Evolutionary conservation across 2,113 vertebrate genomes (phyloP), one percentile per base, ranked within the genome.

Genomic region (Neotoma lepida): DNA sequence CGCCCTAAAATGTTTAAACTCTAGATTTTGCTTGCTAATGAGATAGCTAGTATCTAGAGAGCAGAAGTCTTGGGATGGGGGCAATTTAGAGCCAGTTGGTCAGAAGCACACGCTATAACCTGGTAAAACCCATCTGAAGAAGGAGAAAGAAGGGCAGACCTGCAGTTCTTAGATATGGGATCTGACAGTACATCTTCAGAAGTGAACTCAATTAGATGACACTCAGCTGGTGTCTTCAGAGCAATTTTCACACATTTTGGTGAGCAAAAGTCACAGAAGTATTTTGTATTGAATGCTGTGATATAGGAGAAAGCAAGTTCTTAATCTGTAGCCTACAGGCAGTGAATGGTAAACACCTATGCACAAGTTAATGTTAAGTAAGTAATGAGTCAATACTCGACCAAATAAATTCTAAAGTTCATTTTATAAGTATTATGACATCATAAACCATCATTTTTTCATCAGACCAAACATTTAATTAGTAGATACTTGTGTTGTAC

Each of bases 391-490:
- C 81, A 90, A 54, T 35, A 88, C 9, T 22, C 71, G 44, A 5
- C 71, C 33, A 88, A 89, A 71, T 66, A 54, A 93, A 74, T 44
- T 8, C 63, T 91, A 68, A 80, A 90, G 7, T 77, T 90, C 14
- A 14, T 73, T 92, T 61, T 86, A 1, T 54, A 80, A 80, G 63
- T 94, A 82, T 64, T 51, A 68, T 1, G 70, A 68, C 39, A 89
- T 61, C 22, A 58, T 30, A 90, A 95, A 78, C 20, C 49, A 81
- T 74, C 71, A 68, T 64, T 92, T 89, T 81, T 89, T 49, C 51
- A 77, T 24, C 35, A 87, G 18, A 78, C 68, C 39, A 41, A 41
- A 28, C 24, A 41, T 58, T 58, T 61, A 58, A 82, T 30, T 49
- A 95, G 86, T 54, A 77, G 39, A 46, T 54, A 89, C 39, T 70